Percentiles rank a stretch among this genome's conserved stretches.
phyloP scores from a whole-genome alignment of 2,113 vertebrate species.

The Labrus mixtus region DNA sequence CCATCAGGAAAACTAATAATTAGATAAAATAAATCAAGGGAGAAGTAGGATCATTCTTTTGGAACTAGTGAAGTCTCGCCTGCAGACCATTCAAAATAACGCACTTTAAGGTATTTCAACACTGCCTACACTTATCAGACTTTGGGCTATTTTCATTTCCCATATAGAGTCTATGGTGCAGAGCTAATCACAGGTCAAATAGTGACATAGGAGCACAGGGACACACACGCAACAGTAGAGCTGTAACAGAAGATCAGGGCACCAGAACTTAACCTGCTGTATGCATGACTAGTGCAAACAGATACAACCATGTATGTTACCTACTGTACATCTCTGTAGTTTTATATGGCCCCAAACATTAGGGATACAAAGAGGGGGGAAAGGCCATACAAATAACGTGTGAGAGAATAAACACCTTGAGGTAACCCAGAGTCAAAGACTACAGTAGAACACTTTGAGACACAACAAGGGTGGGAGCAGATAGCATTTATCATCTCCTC shows the following conservation, averaged over 20 bases:
- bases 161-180: neutral
- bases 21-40: too few relatives aligned
- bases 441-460: constrained; percentile 35
- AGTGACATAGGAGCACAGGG: neutral
- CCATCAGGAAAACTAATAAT: too few relatives aligned
- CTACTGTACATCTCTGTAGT: neutral
- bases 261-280: neutral
- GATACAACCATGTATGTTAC: too few relatives aligned
- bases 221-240: neutral
- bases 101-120: too few relatives aligned
- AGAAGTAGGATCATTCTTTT: too few relatives aligned
- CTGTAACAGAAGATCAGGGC: neutral
- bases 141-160: neutral
- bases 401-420: neutral
- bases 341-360: neutral
- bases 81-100: too few relatives aligned
- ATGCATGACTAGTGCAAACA: too few relatives aligned
- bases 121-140: neutral
- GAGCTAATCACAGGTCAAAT: neutral
- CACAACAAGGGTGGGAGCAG: constrained; percentile 50
- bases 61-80: too few relatives aligned
- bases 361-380: neutral
- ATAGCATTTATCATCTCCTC: constrained; percentile 43
- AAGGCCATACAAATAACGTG: neutral
- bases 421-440: neutral